These are phyloP conservation scores for Montipora efflorescens DNA, from an alignment of 64 coral and sea anemone genomes.

Conservation along the genomic window DNA sequence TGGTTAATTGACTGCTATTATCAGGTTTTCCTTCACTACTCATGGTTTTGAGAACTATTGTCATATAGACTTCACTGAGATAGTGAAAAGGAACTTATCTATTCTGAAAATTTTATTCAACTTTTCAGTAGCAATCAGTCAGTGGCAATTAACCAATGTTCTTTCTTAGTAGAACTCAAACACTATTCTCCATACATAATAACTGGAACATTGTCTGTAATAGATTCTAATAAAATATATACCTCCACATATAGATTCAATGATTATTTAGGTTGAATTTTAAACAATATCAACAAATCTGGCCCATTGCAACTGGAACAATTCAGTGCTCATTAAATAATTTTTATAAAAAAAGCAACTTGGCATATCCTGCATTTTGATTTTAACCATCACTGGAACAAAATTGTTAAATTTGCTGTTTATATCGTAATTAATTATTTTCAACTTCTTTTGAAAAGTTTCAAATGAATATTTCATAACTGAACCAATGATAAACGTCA, in stretches of 20 bases:
- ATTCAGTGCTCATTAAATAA: not conserved
- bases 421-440: not conserved
- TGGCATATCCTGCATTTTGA: no score
- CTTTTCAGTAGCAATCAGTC: constrained; percentile 7
- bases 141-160: not conserved
- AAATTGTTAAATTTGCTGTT: no score
- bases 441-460: constrained; percentile 2
- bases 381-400: no score
- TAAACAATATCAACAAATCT: constrained; percentile 20
- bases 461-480: constrained; percentile 15
- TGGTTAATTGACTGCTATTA: constrained; percentile 2
- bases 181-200: constrained; percentile 13
- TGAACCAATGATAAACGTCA: constrained; percentile 18
- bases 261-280: not conserved
- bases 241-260: not conserved
- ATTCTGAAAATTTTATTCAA: constrained; percentile 2
- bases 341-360: no score
- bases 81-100: not conserved
- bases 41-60: constrained; percentile 12
- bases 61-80: constrained; percentile 25
- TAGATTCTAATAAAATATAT: constrained; percentile 17
- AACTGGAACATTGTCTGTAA: constrained; percentile 25
- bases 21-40: not conserved
- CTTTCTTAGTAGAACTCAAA: constrained; percentile 6
- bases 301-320: constrained; percentile 8